Conservation (phyloP, 53 echinoderm and acorn worm species). For the Mesocentrotus franciscanus region DNA sequence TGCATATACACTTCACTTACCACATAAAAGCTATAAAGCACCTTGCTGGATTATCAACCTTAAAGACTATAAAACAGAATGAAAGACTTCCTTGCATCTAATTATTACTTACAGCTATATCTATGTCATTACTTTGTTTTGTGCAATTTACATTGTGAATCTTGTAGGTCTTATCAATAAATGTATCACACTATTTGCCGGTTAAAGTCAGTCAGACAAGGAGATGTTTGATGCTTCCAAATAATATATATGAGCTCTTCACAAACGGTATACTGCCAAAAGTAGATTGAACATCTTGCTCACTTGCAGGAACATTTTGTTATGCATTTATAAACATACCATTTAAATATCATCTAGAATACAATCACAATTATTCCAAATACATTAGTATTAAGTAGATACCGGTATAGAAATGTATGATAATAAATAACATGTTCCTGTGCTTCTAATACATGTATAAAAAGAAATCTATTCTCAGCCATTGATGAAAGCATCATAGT, state of each 20-base stretch:
- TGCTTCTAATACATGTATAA: neutral
- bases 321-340: neutral
- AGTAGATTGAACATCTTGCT: neutral
- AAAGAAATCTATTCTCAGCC: neutral
- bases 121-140: neutral
- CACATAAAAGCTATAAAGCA: neutral
- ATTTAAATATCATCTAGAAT: neutral
- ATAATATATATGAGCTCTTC: neutral
- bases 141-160: neutral
- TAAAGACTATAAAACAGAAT: neutral
- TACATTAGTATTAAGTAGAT: neutral
- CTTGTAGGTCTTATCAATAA: neutral
- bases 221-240: neutral
- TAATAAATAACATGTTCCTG: constrained; percentile 17
- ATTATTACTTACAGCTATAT: neutral
- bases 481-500: neutral
- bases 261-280: neutral
- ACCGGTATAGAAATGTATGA: neutral
- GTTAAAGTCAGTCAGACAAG: neutral
- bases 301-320: neutral
- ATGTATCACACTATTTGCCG: neutral
- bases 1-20: neutral
- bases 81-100: neutral
- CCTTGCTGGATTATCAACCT: neutral
- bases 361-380: neutral